Percentiles rank a stretch among this genome's conserved stretches.
These are phyloP conservation scores for Camelus bactrianus DNA, from an alignment of 2,113 vertebrate genomes.

Conservation along the genomic window DNA sequence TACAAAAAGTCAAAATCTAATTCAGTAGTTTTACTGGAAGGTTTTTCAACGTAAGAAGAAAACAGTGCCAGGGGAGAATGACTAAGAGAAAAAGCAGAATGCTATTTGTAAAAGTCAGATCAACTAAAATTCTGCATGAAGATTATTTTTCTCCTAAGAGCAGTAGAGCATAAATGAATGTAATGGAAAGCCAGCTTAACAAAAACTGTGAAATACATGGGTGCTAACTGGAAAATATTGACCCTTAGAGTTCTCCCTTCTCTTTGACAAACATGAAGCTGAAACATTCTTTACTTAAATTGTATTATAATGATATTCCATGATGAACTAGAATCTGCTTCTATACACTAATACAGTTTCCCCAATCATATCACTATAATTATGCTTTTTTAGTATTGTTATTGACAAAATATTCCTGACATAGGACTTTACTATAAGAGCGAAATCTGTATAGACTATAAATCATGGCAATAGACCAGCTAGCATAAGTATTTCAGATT, in stretches of 20 bases:
- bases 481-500: slow-evolving; percentile 26
- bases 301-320: neutral
- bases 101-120: neutral
- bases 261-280: neutral
- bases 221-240: neutral
- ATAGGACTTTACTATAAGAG: neutral
- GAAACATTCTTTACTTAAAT: neutral
- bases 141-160: neutral
- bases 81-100: neutral
- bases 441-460: neutral
- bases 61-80: neutral
- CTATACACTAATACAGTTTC: neutral
- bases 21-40: neutral
- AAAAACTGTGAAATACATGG: neutral
- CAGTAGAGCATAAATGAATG: slow-evolving; percentile 11
- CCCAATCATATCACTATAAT: neutral
- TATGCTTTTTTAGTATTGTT: neutral
- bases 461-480: neutral
- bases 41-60: neutral
- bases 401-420: slow-evolving; percentile 41
- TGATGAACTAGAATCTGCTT: neutral
- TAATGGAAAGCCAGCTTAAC: neutral
- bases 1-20: neutral
- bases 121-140: neutral
- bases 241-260: neutral